A percentile compares a stretch with the other conserved stretches of the same genome.
These are phyloP conservation scores for Philereme vetulata DNA, from an alignment of 2,888 invertebrate genomes.

Conservation along the genomic window DNA sequence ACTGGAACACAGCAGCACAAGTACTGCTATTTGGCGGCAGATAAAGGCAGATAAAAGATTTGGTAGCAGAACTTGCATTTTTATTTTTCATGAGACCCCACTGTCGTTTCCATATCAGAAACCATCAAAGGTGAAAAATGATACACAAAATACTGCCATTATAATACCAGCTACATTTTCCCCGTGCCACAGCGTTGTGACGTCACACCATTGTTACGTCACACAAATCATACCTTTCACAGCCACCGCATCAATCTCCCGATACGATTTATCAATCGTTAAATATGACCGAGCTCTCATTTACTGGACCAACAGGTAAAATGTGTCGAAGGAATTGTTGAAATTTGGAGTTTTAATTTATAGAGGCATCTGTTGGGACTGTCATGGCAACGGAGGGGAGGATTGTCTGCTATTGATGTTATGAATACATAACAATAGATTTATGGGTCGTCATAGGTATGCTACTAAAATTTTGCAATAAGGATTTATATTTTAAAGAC, in stretches of 20 bases:
- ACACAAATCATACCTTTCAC: conserved; percentile 56
- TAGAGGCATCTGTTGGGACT: conserved; percentile 1
- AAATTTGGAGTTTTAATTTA: conserved; percentile 8
- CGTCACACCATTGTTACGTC: conserved; percentile 65
- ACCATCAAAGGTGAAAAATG: conserved; percentile 28
- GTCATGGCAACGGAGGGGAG: conserved; percentile 62
- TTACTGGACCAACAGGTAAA: conserved; percentile 58
- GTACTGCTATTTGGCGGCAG: too few species aligned
- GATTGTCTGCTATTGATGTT: conserved; percentile 54
- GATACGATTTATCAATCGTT: conserved; percentile 70
- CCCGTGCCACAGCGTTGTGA: conserved; percentile 43
- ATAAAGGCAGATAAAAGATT: too few species aligned
- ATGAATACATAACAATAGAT: conserved; percentile 10
- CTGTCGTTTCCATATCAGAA: conserved; percentile 19
- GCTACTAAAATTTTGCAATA: too few species aligned
- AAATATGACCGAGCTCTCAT: conserved; percentile 67
- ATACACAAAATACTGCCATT: conserved; percentile 23
- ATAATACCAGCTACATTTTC: conserved; percentile 23
- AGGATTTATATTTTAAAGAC: too few species aligned
- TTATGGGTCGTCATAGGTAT: not conserved
- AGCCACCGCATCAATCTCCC: conserved; percentile 65
- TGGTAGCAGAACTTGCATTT: not conserved
- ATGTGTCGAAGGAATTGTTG: conserved; percentile 25
- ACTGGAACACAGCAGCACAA: too few species aligned
- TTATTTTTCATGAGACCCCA: not conserved